Conservation (phyloP, 2,888 invertebrate species). For the Lasioglossum villosulum region DNA sequence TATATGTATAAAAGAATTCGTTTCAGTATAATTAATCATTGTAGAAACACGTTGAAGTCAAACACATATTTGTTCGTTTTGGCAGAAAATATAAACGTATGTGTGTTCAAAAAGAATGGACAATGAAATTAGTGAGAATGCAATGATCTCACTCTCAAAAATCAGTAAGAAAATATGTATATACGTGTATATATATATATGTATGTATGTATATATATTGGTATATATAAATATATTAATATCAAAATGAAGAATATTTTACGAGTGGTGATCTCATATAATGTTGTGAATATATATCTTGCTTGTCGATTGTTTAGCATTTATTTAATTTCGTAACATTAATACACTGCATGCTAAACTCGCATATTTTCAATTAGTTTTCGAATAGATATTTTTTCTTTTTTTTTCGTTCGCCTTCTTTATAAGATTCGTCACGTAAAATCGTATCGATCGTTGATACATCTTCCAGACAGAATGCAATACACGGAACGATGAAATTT, state of each 20-base stretch:
- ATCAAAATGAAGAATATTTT: conserved; percentile 51
- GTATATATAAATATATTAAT: conserved; percentile 56
- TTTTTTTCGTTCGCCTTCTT: neutral
- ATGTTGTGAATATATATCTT: conserved; percentile 27
- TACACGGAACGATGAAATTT: conserved; percentile 16
- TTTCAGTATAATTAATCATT: conserved; percentile 13
- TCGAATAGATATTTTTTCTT: neutral
- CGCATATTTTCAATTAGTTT: conserved; percentile 8
- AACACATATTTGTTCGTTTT: neutral
- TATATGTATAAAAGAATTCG: neutral
- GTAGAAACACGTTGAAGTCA: conserved; percentile 6
- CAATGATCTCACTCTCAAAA: conserved; percentile 41
- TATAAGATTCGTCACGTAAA: neutral
- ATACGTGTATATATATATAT: conserved; percentile 47
- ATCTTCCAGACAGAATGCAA: neutral
- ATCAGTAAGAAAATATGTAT: conserved; percentile 60
- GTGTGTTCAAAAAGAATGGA: conserved; percentile 7
- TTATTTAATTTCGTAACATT: conserved; percentile 14
- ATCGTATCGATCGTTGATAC: conserved; percentile 1
- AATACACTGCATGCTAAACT: conserved; percentile 12
- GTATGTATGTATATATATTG: conserved; percentile 37
- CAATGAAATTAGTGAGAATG: conserved; percentile 42
- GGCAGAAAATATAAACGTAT: conserved; percentile 23
- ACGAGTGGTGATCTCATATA: conserved; percentile 31
- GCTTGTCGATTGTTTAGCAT: neutral